Base-by-base conservation (phyloP, 2,888 invertebrate species). In the Ectemnius lituratus region DNA sequence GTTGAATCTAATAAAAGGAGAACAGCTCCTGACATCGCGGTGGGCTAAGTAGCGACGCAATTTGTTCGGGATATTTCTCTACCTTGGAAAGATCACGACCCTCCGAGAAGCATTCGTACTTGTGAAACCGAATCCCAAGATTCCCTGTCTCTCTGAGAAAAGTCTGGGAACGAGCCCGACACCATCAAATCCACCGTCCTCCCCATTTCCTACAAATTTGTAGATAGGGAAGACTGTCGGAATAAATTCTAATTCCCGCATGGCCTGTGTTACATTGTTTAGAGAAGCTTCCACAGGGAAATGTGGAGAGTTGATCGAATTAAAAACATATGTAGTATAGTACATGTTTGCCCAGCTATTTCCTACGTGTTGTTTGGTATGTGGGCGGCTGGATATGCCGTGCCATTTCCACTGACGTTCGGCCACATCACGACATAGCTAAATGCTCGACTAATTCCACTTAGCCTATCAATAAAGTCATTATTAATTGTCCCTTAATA, bases 311-410 rank as follows among this genome's bases (percentile, higher is more conserved):
- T 37, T 11, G 37, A 37, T 37, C 37, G 37, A 37, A 37, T 37
- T 37, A 37, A 37, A 37, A 11, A 11, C 37, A 37, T 8, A 37
- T 37, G 37, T 37, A 11, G 37, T 37, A 4, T 6, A 37, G 0
- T 37, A 5, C 37, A 11, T 4, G 37, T 37, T 16, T 16, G 16
- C 52, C 5, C 16, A 5, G 52, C 1, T 14, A 45, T 20, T 62
- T 18, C 66, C 66, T 74, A 74, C 69, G 66, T 67, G 57, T n/a
- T 45, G 28, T 59, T 56, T 45, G 27, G 5, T 18, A 20, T 57
- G 76, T 75, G 56, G 69, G 70, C 66, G 76, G 65, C 70, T 8
- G 70, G 70, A 20, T 52, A 58, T 6, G 13, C 46, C 67, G 64
- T 5, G 47, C 11, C 56, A 20, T 57, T 64, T 68, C 61, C 14